Base-by-base conservation (phyloP, 2,888 invertebrate genomes). In the Drosophila antonietae region DNA sequence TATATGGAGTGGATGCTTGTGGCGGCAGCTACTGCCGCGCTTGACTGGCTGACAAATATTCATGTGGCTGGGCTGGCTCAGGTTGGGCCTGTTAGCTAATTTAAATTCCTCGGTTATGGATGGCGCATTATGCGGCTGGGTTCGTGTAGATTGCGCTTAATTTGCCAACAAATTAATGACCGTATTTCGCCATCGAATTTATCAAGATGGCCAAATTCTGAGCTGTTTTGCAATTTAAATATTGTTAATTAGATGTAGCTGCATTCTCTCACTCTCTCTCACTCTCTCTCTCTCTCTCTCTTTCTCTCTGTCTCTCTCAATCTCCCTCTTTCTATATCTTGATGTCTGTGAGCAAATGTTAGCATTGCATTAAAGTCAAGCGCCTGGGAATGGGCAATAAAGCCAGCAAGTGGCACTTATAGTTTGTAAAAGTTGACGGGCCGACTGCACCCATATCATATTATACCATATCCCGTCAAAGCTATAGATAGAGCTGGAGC, bases 211-310 rank as follows among this genome's bases (percentile, higher is more conserved):
- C 71, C 55, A 39, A 53, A 53, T 52, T 60, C 55, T 1, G 33
- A n/a, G 43, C 44, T 55, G 68, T 68, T 76, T 79, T 70, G 77
- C 69, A 73, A 83, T 80, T 88, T 73, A 82, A 84, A 84, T 81
- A 83, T 81, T 88, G 80, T 78, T 89, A 88, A 86, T 88, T 89
- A 84, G 82, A 76, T 74, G 55, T 39, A 64, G 67, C 66, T 71
- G 71, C 71, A 72, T 55, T 59, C 46, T 6, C 2, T 12, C 3
- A 5, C 6, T 28, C 28, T 28, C 28, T 60, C 33, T 59, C 6
- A 1, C 18, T 12, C 52, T 20, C 52, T 35, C 35, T 1, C 12
- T 2, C 35, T 59, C 33, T 56, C 10, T 6, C 5, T 12, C 8
- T 14, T 14, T 35, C 20, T 35, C 20, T 12, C 14, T n/a, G 5